Evolutionary conservation across 2,113 vertebrate genomes (phyloP).

Genomic region (Anser brachyrhynchus): DNA sequence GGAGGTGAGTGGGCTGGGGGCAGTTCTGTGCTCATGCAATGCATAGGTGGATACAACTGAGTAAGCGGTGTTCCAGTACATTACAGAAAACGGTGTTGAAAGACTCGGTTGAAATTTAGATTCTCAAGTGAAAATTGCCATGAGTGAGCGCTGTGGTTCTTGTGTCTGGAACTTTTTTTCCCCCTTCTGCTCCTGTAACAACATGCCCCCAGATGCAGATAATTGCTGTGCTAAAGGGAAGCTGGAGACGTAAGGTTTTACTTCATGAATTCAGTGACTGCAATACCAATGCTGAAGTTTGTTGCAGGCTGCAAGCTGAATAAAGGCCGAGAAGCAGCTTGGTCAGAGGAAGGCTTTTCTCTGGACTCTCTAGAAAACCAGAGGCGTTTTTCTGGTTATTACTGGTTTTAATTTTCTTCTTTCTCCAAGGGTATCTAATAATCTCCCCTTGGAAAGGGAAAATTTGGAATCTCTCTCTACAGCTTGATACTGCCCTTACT

Average conservation of each 20-base stretch:
- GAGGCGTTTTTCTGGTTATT: not conserved
- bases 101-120: not conserved
- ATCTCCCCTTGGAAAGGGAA: not conserved
- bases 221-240: not conserved
- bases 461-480: too few species aligned
- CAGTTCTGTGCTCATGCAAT: not conserved
- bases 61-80: not conserved
- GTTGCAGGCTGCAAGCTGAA: not conserved
- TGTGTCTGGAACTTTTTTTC: not conserved
- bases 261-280: not conserved
- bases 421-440: not conserved
- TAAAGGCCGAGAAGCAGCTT: not conserved
- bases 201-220: not conserved
- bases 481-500: too few species aligned
- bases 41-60: not conserved
- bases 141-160: fast-evolving
- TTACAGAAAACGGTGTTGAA: not conserved
- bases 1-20: not conserved
- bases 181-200: not conserved
- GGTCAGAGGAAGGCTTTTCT: not conserved
- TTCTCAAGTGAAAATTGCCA: not conserved
- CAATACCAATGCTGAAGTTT: not conserved
- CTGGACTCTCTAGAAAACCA: not conserved
- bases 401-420: not conserved
- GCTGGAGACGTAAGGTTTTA: fast-evolving